Evolutionary conservation across 2,888 invertebrate species (phyloP).

Genomic region (Cephus runcator): DNA sequence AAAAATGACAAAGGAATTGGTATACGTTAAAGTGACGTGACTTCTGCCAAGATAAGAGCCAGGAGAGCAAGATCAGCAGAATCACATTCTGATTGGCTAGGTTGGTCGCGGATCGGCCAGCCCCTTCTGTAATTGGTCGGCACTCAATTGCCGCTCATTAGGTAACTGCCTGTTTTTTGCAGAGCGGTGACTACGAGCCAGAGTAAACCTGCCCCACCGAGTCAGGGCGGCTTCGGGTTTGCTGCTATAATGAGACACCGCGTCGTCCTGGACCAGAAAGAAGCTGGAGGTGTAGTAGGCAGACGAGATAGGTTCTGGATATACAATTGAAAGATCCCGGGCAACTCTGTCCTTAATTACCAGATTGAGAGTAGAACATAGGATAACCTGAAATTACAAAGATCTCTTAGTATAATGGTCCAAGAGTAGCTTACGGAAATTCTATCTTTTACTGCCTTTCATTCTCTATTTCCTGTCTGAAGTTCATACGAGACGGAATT

Average conservation of each 20-base stretch:
- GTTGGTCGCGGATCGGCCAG: conserved; percentile 47
- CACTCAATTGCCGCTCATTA: conserved; percentile 62
- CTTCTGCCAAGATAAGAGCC: not conserved
- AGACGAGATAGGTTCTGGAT: not conserved
- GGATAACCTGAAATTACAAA: not conserved
- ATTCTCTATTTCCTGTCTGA: not conserved
- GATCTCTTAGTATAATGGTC: not conserved
- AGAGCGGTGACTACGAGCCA: conserved; percentile 36
- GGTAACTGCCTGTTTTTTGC: conserved; percentile 53
- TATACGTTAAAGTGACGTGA: not conserved
- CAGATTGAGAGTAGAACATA: not conserved
- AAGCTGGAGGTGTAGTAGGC: not conserved
- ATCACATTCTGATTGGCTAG: conserved; percentile 51
- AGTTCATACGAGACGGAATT: not conserved
- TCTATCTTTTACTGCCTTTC: not conserved
- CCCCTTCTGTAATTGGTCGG: conserved; percentile 59
- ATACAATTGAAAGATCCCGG: not conserved
- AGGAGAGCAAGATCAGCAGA: not conserved
- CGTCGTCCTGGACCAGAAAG: conserved; percentile 7
- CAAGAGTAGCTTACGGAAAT: not conserved
- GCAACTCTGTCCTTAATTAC: not conserved
- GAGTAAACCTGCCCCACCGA: conserved; percentile 19
- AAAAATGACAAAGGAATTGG: not conserved
- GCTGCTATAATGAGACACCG: conserved; percentile 27
- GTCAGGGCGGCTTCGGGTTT: conserved; percentile 1